Percentiles rank a stretch among this genome's conserved stretches.
phyloP scores from a whole-genome alignment of 2,113 vertebrate genomes.

The Brachyhypopomus occidentalis region DNA sequence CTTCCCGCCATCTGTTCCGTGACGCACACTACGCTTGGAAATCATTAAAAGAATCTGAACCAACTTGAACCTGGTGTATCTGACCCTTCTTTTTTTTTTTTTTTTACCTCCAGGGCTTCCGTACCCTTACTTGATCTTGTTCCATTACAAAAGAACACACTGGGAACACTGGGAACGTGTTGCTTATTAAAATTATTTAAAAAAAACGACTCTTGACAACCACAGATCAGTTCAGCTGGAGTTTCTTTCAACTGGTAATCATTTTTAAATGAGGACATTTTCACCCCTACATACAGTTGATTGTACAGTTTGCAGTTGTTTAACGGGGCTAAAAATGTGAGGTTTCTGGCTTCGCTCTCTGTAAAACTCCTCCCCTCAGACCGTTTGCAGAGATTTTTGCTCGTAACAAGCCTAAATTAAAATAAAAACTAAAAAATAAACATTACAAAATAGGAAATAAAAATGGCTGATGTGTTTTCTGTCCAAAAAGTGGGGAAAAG shows the following conservation, averaged over 20 bases:
- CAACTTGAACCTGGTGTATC: not conserved
- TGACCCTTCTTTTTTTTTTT: not conserved
- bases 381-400: conserved; percentile 80
- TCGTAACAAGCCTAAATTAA: conserved; percentile 75
- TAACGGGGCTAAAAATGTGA: conserved; percentile 80
- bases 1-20: too few relatives aligned
- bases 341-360: conserved; percentile 68
- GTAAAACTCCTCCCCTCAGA: conserved; percentile 82
- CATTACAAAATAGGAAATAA: conserved; percentile 25
- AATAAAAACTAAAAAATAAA: conserved; percentile 36
- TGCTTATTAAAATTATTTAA: conserved; percentile 36
- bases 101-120: too few relatives aligned
- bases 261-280: conserved; percentile 88
- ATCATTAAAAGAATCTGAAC: not conserved
- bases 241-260: conserved; percentile 81
- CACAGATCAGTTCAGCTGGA: conserved; percentile 14
- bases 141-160: too few relatives aligned
- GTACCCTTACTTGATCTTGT: not conserved
- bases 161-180: not conserved
- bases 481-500: conserved; percentile 33
- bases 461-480: conserved; percentile 25
- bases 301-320: conserved; percentile 86
- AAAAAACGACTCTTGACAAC: conserved; percentile 27
- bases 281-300: conserved; percentile 87
- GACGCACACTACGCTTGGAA: not conserved